These are phyloP conservation scores for Nesidiocoris tenuis DNA, from an alignment of 2,888 invertebrate genomes.

Conservation along the genomic window DNA sequence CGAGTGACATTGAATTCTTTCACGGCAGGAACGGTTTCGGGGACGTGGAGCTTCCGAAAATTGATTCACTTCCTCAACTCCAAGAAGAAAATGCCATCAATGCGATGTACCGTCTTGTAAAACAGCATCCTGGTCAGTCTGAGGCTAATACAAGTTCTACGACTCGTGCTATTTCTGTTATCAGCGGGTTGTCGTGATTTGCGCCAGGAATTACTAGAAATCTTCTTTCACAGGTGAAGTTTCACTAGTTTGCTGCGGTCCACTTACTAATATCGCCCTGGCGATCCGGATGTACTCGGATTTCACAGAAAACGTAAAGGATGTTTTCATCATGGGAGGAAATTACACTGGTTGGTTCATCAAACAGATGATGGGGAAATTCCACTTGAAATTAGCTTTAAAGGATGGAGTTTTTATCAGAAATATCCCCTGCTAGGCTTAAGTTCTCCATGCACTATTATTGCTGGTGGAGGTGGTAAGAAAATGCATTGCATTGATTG, in stretches of 20 bases:
- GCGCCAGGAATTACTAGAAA: no score
- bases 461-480: no score
- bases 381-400: no score
- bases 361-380: no score
- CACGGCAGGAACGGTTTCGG: conserved; percentile 49
- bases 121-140: conserved; percentile 45
- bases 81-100: conserved; percentile 47
- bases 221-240: conserved; percentile 48
- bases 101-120: conserved; percentile 45
- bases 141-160: no score
- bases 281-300: conserved; percentile 68
- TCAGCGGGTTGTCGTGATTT: no score
- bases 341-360: conserved; percentile 64
- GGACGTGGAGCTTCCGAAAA: conserved; percentile 44
- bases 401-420: no score
- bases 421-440: no score
- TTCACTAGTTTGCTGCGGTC: conserved; percentile 66
- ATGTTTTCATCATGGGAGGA: conserved; percentile 77
- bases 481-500: no score
- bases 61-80: conserved; percentile 16
- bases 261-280: conserved; percentile 77
- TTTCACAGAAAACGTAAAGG: conserved; percentile 64
- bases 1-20: conserved; percentile 40
- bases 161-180: no score
- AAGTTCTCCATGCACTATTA: no score